phyloP scores from a whole-genome alignment of 2,888 invertebrate genomes.

The Platerodrilus igneus region DNA sequence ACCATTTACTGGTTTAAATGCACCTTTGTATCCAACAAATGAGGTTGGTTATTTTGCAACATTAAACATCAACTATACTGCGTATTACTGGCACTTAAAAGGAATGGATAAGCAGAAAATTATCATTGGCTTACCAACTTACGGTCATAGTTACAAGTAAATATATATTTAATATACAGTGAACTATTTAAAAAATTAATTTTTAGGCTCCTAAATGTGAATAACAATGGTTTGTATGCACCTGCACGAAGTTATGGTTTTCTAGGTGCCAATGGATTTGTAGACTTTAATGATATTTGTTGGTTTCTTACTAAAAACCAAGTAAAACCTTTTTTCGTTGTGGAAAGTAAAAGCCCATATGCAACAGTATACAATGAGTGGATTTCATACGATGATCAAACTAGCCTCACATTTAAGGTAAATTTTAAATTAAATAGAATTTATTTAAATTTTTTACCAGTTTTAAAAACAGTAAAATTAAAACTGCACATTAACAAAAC shows the following conservation, averaged over 20 bases:
- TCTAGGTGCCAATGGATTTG: slow-evolving; percentile 65
- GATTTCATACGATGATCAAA: slow-evolving; percentile 75
- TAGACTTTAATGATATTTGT: slow-evolving; percentile 66
- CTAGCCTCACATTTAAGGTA: slow-evolving; percentile 68
- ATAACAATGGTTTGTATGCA: slow-evolving; percentile 63
- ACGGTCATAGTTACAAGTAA: slow-evolving; percentile 74
- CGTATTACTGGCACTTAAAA: slow-evolving; percentile 67
- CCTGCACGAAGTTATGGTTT: slow-evolving; percentile 67
- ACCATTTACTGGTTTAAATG: slow-evolving; percentile 80
- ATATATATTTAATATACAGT: slow-evolving; percentile 22
- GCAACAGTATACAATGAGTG: slow-evolving; percentile 66
- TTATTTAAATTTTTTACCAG: slow-evolving; percentile 10
- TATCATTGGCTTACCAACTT: slow-evolving; percentile 81
- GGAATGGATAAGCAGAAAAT: slow-evolving; percentile 76
- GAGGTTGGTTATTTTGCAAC: slow-evolving; percentile 64
- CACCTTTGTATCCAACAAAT: slow-evolving; percentile 65
- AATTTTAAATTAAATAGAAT: slow-evolving; percentile 31
- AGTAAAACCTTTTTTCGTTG: slow-evolving; percentile 59
- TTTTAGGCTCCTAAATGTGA: slow-evolving; percentile 58
- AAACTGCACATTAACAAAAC: too few species aligned
- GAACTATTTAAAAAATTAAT: slow-evolving; percentile 2
- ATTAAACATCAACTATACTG: slow-evolving; percentile 77
- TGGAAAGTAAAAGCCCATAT: slow-evolving; percentile 71
- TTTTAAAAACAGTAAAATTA: slow-evolving; percentile 5
- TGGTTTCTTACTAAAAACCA: slow-evolving; percentile 55